Evolutionary conservation across 2,113 vertebrate genomes (phyloP).

Genomic region (Eonycteris spelaea): DNA sequence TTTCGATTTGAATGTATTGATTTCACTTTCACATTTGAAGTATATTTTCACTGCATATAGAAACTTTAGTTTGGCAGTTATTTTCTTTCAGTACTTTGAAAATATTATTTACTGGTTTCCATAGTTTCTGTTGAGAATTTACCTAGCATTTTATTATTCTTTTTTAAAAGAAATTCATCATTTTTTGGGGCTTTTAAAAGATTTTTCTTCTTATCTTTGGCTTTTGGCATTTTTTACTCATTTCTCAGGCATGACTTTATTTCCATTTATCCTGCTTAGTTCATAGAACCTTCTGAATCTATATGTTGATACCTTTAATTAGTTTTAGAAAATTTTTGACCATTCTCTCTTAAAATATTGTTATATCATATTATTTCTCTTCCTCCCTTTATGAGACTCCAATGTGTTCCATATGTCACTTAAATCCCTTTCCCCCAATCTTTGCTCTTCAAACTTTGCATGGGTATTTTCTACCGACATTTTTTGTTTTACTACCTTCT

Average conservation of each 20-base stretch:
- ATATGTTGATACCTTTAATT: background rate
- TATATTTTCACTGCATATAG: background rate
- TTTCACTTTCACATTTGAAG: background rate
- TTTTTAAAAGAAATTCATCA: background rate
- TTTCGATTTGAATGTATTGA: background rate
- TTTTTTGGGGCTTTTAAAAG: background rate
- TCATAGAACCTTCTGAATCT: background rate
- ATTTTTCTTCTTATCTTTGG: background rate
- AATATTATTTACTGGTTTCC: background rate
- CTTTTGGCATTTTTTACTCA: background rate
- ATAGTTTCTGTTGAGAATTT: background rate
- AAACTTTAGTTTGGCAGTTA: background rate
- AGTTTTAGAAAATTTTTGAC: background rate
- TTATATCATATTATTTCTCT: background rate
- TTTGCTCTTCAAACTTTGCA: background rate
- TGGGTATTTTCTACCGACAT: background rate
- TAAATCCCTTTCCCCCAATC: background rate
- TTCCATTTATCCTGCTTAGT: background rate
- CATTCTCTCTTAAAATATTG: background rate
- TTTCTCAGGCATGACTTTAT: background rate
- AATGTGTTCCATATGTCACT: background rate
- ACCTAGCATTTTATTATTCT: background rate
- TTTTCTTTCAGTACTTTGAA: background rate
- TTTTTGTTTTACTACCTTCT: background rate
- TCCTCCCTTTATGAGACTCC: background rate